These are phyloP conservation scores for Coelopa pilipes DNA, from an alignment of 2,888 invertebrate species.

Conservation along the genomic window DNA sequence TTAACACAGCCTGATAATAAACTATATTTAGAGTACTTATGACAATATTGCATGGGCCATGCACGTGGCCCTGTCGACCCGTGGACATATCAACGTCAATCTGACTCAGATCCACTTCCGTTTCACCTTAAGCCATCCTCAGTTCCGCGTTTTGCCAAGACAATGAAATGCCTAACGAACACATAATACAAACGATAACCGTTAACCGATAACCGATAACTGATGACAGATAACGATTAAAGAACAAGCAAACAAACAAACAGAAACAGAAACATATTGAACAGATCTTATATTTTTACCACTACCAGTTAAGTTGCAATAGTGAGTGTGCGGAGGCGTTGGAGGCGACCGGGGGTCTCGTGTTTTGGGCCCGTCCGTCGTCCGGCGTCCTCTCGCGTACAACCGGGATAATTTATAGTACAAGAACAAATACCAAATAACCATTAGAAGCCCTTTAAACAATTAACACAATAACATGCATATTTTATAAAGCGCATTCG, in stretches of 20 bases:
- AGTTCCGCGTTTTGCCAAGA: constrained; percentile 48
- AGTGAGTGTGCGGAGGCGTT: constrained; percentile 53
- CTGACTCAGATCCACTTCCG: constrained; percentile 27
- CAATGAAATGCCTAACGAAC: constrained; percentile 20
- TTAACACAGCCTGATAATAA: constrained; percentile 4
- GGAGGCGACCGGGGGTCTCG: constrained; percentile 18
- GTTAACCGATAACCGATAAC: too few species aligned
- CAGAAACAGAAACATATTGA: constrained; percentile 40
- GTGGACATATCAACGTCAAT: too few species aligned
- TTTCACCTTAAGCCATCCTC: constrained; percentile 56
- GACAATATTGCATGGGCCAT: constrained; percentile 6
- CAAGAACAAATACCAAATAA: constrained; percentile 62
- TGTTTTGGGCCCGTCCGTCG: constrained; percentile 37
- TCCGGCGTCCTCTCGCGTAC: constrained; percentile 43
- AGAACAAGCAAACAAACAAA: constrained; percentile 14
- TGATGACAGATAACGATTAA: too few species aligned
- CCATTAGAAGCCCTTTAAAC: constrained; percentile 40
- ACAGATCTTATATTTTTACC: constrained; percentile 45
- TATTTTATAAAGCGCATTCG: constrained; percentile 45
- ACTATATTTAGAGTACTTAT: constrained; percentile 10
- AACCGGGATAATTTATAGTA: constrained; percentile 69
- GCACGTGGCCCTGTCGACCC: not conserved
- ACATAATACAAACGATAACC: constrained; percentile 30
- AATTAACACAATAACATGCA: constrained; percentile 37
- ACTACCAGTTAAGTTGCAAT: constrained; percentile 66